These are phyloP conservation scores for Agriopis aurantiaria DNA, from an alignment of 2,888 invertebrate species.

Conservation along the genomic window DNA sequence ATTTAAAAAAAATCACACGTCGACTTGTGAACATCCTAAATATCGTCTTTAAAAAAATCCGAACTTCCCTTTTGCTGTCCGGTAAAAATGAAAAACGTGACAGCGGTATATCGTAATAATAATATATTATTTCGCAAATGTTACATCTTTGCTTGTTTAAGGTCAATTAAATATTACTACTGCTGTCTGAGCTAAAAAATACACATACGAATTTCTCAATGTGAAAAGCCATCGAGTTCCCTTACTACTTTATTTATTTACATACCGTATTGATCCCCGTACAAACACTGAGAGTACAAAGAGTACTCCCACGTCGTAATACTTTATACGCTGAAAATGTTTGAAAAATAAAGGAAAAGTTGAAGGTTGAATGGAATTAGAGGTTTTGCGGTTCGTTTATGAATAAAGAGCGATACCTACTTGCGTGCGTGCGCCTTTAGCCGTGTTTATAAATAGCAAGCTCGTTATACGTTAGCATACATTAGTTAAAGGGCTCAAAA, in stretches of 20 bases:
- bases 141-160: too few species aligned
- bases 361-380: slow-evolving; percentile 32
- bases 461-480: neutral
- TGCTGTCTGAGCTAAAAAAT: too few species aligned
- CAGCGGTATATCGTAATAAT: too few species aligned
- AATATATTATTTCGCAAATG: too few species aligned
- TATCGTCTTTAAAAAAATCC: too few species aligned
- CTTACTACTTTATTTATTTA: slow-evolving; percentile 12
- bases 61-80: too few species aligned
- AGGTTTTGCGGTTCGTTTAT: slow-evolving; percentile 31
- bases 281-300: slow-evolving; percentile 37
- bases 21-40: too few species aligned
- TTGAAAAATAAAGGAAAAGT: slow-evolving; percentile 38
- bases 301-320: slow-evolving; percentile 42
- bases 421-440: slow-evolving; percentile 5
- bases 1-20: too few species aligned
- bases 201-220: neutral
- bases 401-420: slow-evolving; percentile 25
- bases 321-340: slow-evolving; percentile 42
- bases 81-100: too few species aligned
- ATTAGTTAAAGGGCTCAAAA: slow-evolving; percentile 7
- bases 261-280: slow-evolving; percentile 23
- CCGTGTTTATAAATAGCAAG: slow-evolving; percentile 15
- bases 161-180: too few species aligned
- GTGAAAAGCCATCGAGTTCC: neutral